These are phyloP conservation scores for Tiaroga cobitis DNA, from an alignment of 2,797 vertebrate species.

Conservation along the genomic window DNA sequence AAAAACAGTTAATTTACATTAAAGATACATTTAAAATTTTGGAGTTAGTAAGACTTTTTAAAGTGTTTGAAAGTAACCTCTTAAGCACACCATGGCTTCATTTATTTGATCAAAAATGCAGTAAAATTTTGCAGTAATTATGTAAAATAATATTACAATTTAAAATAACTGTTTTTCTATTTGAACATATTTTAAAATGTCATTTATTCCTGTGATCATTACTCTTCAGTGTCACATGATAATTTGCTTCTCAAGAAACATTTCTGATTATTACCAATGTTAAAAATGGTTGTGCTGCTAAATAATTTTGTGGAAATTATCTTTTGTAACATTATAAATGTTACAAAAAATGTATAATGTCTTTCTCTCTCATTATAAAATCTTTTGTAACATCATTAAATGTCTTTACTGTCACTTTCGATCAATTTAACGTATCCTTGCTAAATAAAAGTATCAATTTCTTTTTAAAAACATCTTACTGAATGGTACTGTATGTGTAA, in stretches of 20 bases:
- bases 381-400: neutral
- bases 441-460: neutral
- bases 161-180: neutral
- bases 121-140: neutral
- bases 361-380: too few species aligned
- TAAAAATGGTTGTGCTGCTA: neutral
- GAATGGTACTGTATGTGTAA: too few species aligned
- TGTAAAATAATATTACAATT: slow-evolving; percentile 1
- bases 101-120: neutral
- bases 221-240: neutral
- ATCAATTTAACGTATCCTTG: neutral
- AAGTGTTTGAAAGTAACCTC: neutral
- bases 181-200: neutral
- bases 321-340: too few species aligned
- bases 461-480: neutral
- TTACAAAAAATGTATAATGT: too few species aligned
- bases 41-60: neutral
- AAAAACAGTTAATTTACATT: neutral
- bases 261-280: neutral
- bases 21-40: neutral
- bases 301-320: neutral
- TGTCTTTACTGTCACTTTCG: neutral
- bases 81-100: neutral
- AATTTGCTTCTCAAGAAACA: neutral
- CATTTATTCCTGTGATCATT: neutral